Evolutionary conservation across 2,113 vertebrate genomes (phyloP).

Genomic region (Phodopus roborovskii): DNA sequence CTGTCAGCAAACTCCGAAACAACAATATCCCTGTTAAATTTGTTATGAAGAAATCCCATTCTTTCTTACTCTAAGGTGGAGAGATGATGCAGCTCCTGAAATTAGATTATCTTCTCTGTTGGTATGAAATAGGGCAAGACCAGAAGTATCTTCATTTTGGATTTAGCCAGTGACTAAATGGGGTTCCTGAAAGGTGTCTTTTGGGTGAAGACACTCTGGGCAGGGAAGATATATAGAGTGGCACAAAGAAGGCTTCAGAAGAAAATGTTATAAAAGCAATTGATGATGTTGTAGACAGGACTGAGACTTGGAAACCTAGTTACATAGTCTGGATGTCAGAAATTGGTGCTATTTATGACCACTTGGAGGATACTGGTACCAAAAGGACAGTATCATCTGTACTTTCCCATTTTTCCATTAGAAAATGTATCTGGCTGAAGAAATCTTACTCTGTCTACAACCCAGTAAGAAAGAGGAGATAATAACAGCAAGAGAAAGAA

Average conservation of each 20-base stretch:
- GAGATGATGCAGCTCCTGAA: constrained; percentile 35
- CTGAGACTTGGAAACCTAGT: constrained; percentile 67
- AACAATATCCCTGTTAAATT: constrained; percentile 71
- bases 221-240: constrained; percentile 59
- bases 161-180: constrained; percentile 70
- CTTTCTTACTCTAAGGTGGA: constrained; percentile 56
- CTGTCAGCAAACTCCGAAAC: constrained; percentile 74
- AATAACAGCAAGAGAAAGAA: constrained; percentile 45
- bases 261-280: constrained; percentile 67
- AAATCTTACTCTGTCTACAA: constrained; percentile 57
- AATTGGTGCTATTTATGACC: constrained; percentile 66
- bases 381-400: constrained; percentile 55
- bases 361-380: constrained; percentile 40
- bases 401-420: constrained; percentile 44
- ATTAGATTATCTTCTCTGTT: constrained; percentile 64
- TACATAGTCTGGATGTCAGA: constrained; percentile 51
- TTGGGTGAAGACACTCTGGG: constrained; percentile 1
- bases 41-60: constrained; percentile 70
- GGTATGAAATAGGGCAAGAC: constrained; percentile 43
- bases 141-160: constrained; percentile 50
- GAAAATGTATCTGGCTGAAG: constrained; percentile 57
- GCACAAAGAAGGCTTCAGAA: constrained; percentile 62
- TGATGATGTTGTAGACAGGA: constrained; percentile 63
- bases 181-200: constrained; percentile 50
- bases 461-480: constrained; percentile 48